Conservation (phyloP, 2,888 invertebrate species). For the Orthosia cruda region DNA sequence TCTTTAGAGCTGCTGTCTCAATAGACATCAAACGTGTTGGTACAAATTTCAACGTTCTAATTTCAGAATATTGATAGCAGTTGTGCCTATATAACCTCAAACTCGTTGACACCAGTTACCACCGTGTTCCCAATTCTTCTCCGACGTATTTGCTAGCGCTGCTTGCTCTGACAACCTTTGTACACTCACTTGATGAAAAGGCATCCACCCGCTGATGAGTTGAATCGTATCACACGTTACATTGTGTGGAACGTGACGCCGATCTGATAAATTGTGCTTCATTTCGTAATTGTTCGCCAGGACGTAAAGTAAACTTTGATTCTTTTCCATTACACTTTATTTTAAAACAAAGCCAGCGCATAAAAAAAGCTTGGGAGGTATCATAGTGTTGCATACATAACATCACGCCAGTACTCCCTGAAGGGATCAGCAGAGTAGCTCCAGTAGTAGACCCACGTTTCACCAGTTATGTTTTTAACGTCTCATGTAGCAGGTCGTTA, state of each 20-base stretch:
- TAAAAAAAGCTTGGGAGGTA: too few species aligned
- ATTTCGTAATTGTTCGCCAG: constrained; percentile 25
- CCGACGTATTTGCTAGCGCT: neutral
- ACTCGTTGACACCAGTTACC: constrained; percentile 9
- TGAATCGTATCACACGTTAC: constrained; percentile 39
- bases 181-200: constrained; percentile 15
- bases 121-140: neutral
- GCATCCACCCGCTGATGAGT: constrained; percentile 11
- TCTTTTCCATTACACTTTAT: constrained; percentile 18
- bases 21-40: neutral
- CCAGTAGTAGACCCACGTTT: too few species aligned
- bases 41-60: neutral
- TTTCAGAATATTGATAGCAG: neutral
- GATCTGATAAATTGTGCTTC: constrained; percentile 31
- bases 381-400: too few species aligned
- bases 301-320: constrained; percentile 13
- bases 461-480: too few species aligned
- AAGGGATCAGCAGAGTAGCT: too few species aligned
- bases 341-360: neutral
- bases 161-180: constrained; percentile 20
- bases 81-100: neutral
- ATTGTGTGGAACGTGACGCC: constrained; percentile 27
- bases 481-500: too few species aligned
- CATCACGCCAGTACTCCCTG: too few species aligned
- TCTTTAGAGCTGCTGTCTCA: neutral